Evolutionary conservation across 64 coral and sea anemone species (phyloP), one percentile per base, ranked within the genome.

Genomic region (Cladopsammia gracilis): DNA sequence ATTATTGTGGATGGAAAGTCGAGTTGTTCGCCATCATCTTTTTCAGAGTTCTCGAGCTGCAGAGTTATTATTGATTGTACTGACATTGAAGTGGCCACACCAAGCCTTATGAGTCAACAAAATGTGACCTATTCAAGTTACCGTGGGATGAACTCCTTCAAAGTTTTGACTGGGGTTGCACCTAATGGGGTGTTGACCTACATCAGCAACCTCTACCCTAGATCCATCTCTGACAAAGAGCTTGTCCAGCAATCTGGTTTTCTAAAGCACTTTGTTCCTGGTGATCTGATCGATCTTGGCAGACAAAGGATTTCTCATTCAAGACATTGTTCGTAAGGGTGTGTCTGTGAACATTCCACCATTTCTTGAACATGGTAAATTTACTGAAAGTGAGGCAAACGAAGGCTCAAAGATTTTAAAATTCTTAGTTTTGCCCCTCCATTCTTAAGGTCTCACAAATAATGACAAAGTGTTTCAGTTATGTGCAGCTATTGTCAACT

Each of bases 1-100:
- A 89, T 48, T 89, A 62, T 89, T 50, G 73, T 65, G 87, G 73
- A 64, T 89, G 87, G 87, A 89, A 78, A 78, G 87, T 89, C 48
- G 73, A 89, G 18, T 64, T 82, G 48, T 20, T 82, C 78, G 22
- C 78, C 78, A 59, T 81, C 78, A 58, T 83, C 54, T 53, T 81
- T 81, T 81, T 81, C 78, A 0, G 49, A 81, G 24, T 81, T 22
- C 1, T 25, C 24, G 25, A 81, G 78, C 51, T 81, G 78, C 56
- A 81, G 78, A 81, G 58, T 81, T 81, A 58, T 81, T 24, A 81
- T 58, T 81, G 78, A 81, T 60, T 59, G 78, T 25, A 81, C 78
- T 59, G 78, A 81, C 51, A 24, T 81, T 81, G 51, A 81, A 58
- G 51, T 58, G 58, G 78, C 51, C 22, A 25, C 45, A 12, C 50